Base-by-base conservation (phyloP, 2,113 vertebrate species). In the Oncorhynchus keta region DNA sequence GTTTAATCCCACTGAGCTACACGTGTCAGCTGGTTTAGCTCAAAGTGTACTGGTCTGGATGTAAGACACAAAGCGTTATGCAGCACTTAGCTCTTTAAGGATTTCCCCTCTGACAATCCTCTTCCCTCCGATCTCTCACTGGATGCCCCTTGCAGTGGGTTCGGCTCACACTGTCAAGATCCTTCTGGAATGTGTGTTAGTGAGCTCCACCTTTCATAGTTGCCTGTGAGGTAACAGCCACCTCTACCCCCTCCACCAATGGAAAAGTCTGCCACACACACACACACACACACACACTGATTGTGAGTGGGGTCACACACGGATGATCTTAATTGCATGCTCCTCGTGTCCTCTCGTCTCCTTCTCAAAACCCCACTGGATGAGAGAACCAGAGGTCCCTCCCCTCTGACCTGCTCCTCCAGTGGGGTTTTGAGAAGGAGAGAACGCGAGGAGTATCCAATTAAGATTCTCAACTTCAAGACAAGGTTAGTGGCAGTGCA, bases 191-290 rank as follows among this genome's bases (percentile, higher is more conserved):
- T 5, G 8, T 28, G 22, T 68, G 7, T 74, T 77, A 77, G 76
- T n/a, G 35, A 51, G 81, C 69, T 75, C 76, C 78, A 74, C 72
- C 66, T 82, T 85, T 91, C 73, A 83, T 88, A 89, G 88, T 83
- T 84, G 85, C 84, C 67, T 88, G 88, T 12, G 66, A 90, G 83
- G 87, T 87, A 86, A 75, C 84, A 85, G 71, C 74, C 48, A 78
- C 73, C 32, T 85, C 79, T 78, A 79, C 77, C 72, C 49, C 49
- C 70, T 65, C 6, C 2, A 16, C 66, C 73, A 45, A 32, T 24
- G 51, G 24, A 12, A 65, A 77, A 70, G 28, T 7, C 28, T 28
- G 24, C 18, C 55, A 11, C 8, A n/a, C n/a, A n/a, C n/a, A n/a
- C n/a, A n/a, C n/a, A n/a, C n/a, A 62, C 59, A 2, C 59, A 2